These are phyloP conservation scores for Gymnoscopelus microlampas DNA, from an alignment of 2,797 vertebrate species.

Conservation along the genomic window DNA sequence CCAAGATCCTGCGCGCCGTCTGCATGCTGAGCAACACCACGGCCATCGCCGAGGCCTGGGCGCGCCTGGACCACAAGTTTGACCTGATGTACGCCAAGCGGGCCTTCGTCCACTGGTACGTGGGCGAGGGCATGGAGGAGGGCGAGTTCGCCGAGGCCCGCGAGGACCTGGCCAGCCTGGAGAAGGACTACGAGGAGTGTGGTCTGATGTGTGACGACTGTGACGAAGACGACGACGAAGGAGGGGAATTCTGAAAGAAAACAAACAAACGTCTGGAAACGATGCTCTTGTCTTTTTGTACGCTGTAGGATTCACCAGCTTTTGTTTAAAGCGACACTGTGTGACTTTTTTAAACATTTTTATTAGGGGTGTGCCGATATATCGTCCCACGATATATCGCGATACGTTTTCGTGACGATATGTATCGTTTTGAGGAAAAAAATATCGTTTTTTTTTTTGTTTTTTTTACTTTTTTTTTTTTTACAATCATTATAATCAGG, in stretches of 20 bases:
- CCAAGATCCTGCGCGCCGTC: constrained; percentile 87
- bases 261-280: too few species aligned
- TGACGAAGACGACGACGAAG: constrained; percentile 83
- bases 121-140: constrained; percentile 92
- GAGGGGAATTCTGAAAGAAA: constrained; percentile 74
- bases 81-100: constrained; percentile 92
- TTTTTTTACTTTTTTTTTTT: too few species aligned
- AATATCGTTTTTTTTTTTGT: too few species aligned
- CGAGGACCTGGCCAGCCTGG: constrained; percentile 89
- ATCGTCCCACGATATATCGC: too few species aligned
- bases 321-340: too few species aligned
- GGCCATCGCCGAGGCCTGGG: constrained; percentile 89
- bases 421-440: too few species aligned
- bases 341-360: too few species aligned
- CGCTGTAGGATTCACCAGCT: too few species aligned
- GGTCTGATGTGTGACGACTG: constrained; percentile 76
- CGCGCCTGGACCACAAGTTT: constrained; percentile 91
- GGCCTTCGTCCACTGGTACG: constrained; percentile 92
- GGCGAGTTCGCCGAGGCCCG: constrained; percentile 90
- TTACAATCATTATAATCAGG: too few species aligned
- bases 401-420: too few species aligned
- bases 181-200: constrained; percentile 91
- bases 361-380: too few species aligned
- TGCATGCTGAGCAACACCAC: constrained; percentile 94
- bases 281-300: too few species aligned